Evolutionary conservation across 1,140 invertebrate genomes (phyloP), one percentile per base, ranked within the genome.

Genomic region (Musca vetustissima): DNA sequence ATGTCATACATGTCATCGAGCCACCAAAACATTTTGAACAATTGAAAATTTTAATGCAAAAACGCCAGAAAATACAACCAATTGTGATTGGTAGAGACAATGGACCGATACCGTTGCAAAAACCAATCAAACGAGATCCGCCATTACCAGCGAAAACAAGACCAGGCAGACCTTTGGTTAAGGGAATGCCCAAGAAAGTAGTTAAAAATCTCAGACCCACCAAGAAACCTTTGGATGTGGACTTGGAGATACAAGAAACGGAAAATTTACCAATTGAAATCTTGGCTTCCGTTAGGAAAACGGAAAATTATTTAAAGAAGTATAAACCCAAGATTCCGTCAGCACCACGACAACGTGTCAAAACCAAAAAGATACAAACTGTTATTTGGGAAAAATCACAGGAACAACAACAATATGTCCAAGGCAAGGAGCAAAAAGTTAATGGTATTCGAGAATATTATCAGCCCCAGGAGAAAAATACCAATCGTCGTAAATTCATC

Each of bases 1-100:
- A 80, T 72, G 78, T 80, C 0, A 80, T 80, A 61, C 71, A 75
- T 68, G 78, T 80, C 17, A 80, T 80, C 9, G 76, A 78, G 55
- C 75, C 76, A 0, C 76, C 76, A 4, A 71, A 70, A 64, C 75
- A 78, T 47, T 80, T 80, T 43, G 76, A 80, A 66, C 71, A 78
- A 64, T 66, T 80, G 1, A 80, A 80, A 52, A 69, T 67, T 1
- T 47, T 71, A 24, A 66, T 75, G n/a, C 69, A 50, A n/a, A 59
- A 25, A 15, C n/a, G 32, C 14, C 11, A 59, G 11, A 55, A 61
- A 14, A 43, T 14, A 14, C 50, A 61, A 19, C 15, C 36, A 43
- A 43, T 43, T 43, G n/a, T n/a, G n/a, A 43, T 13, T 43, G 36
- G 36, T 13, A 43, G 19, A 25, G 47, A 32, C 3, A 21, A 52